Evolutionary conservation across 2,113 vertebrate species (phyloP).

Genomic region (Atrichornis clamosus): DNA sequence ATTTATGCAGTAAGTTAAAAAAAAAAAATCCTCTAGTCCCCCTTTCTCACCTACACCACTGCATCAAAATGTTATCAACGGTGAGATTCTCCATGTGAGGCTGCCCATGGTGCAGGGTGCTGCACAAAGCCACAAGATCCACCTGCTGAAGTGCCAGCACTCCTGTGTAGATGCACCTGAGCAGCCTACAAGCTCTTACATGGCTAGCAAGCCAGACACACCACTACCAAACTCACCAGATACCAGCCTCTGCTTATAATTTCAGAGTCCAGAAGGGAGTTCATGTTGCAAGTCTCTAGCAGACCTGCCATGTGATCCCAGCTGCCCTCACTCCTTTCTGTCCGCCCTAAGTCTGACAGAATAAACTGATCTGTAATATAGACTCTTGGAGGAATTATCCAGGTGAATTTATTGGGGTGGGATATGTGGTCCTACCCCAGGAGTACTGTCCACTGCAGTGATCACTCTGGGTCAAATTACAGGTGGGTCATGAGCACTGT

Average conservation of each 20-base stretch:
- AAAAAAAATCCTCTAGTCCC: background rate
- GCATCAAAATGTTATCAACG: background rate
- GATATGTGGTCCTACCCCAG: background rate
- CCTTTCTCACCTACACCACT: background rate
- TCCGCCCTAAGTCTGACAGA: background rate
- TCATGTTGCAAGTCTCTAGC: background rate
- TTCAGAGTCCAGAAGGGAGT: background rate
- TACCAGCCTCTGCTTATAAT: background rate
- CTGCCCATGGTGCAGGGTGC: background rate
- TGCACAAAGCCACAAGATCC: background rate
- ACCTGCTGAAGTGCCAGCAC: background rate
- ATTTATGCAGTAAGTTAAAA: slow-evolving; percentile 46
- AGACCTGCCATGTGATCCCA: background rate
- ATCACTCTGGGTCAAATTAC: background rate
- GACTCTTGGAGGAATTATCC: background rate
- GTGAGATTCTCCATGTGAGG: accelerated
- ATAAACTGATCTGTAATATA: background rate
- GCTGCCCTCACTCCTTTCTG: background rate
- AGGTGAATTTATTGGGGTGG: background rate
- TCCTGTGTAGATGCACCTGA: background rate
- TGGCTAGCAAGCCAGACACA: accelerated
- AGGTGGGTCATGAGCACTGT: background rate
- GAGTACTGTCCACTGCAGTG: too few relatives aligned
- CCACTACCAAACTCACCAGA: accelerated
- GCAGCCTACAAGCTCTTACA: background rate